These are phyloP conservation scores for Pollenia amentaria DNA, from an alignment of 2,888 invertebrate species.

Conservation along the genomic window DNA sequence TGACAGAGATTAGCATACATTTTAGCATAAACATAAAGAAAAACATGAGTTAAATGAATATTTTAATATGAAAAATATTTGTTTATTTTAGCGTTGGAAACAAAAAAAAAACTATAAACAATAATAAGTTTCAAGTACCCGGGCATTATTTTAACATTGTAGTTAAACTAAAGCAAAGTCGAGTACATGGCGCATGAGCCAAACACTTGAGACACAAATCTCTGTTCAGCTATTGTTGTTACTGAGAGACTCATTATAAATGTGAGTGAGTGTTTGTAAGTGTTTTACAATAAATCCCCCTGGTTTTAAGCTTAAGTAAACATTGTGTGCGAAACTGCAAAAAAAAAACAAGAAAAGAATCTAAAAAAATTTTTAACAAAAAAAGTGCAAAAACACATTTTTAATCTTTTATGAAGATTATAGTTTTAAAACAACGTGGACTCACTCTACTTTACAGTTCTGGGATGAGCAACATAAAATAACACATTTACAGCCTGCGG, in stretches of 20 bases:
- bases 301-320: slow-evolving; percentile 59
- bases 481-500: slow-evolving; percentile 69
- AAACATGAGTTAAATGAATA: not conserved
- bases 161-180: slow-evolving; percentile 51
- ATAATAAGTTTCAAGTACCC: slow-evolving; percentile 26
- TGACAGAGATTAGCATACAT: slow-evolving; percentile 50
- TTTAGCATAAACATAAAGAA: slow-evolving; percentile 47
- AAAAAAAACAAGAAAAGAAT: not conserved
- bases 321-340: slow-evolving; percentile 4
- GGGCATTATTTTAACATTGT: not conserved
- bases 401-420: slow-evolving; percentile 63
- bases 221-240: slow-evolving; percentile 19
- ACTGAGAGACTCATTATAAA: not conserved
- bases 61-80: slow-evolving; percentile 30
- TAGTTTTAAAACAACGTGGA: slow-evolving; percentile 45
- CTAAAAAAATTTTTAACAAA: slow-evolving; percentile 23
- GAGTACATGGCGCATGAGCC: slow-evolving; percentile 71
- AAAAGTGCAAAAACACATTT: slow-evolving; percentile 54
- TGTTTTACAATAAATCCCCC: slow-evolving; percentile 43
- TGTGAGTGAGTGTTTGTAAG: not conserved
- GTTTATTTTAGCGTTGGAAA: slow-evolving; percentile 49
- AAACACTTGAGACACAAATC: slow-evolving; percentile 52
- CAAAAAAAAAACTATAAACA: slow-evolving; percentile 18
- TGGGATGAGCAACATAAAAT: slow-evolving; percentile 30
- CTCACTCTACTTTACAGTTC: slow-evolving; percentile 51